phyloP scores from a whole-genome alignment of 2,113 vertebrate genomes.

The Tachycineta bicolor region DNA sequence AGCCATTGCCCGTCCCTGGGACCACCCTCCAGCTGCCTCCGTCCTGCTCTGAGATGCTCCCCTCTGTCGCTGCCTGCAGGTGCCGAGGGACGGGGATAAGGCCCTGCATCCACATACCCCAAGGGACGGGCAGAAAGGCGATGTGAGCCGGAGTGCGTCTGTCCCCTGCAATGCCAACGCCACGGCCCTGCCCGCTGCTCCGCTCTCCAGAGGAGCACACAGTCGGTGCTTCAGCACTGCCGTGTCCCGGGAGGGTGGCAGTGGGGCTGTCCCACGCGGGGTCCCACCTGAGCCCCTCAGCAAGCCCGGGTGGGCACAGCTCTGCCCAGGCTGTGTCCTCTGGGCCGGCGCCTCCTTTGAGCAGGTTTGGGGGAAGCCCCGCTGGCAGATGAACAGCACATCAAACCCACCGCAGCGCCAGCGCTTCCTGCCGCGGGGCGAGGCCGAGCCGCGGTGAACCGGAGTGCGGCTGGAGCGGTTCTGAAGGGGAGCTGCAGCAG shows the following conservation, averaged over 20 bases:
- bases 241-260: neutral
- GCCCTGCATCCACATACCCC: accelerated
- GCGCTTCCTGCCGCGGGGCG: neutral
- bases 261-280: neutral
- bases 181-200: neutral
- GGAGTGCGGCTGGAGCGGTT: neutral
- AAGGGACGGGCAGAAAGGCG: neutral
- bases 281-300: accelerated
- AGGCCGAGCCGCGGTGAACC: too few relatives aligned
- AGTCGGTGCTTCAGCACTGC: accelerated
- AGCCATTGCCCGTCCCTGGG: neutral
- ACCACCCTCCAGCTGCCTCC: neutral
- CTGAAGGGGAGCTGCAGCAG: neutral
- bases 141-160: accelerated
- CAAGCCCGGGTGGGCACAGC: too few relatives aligned
- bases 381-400: neutral
- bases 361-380: neutral
- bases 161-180: neutral
- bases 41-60: neutral
- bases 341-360: neutral
- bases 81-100: neutral
- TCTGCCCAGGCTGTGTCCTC: neutral
- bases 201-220: neutral
- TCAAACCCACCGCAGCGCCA: neutral
- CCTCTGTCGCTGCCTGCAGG: neutral